Percentiles rank a stretch among this genome's conserved stretches.
phyloP scores from a whole-genome alignment of 2,888 invertebrate species.

The Prenolepis imparis region DNA sequence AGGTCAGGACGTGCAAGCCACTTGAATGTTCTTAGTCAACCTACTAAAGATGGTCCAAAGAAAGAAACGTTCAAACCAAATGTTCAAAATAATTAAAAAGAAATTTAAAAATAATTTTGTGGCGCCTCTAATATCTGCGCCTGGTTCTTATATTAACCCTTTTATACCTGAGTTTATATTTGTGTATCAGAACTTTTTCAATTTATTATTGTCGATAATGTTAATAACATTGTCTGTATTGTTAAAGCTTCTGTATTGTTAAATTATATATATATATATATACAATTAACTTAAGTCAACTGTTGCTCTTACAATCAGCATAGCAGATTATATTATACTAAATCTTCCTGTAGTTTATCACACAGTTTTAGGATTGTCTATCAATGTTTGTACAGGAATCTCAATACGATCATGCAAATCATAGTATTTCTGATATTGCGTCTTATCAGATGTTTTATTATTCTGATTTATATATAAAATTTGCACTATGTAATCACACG shows the following conservation, averaged over 20 bases:
- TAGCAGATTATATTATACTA: constrained; percentile 71
- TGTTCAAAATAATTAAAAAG: too few species aligned
- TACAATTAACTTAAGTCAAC: constrained; percentile 33
- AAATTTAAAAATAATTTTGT: too few species aligned
- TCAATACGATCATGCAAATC: constrained; percentile 7
- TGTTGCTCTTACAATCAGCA: constrained; percentile 11
- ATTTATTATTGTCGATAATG: too few species aligned
- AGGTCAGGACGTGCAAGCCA: too few species aligned
- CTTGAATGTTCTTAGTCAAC: too few species aligned
- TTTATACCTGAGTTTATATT: too few species aligned
- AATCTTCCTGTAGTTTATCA: constrained; percentile 68
- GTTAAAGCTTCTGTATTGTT: neutral
- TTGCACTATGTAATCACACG: neutral
- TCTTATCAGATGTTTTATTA: neutral
- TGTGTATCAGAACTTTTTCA: too few species aligned
- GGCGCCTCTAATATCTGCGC: too few species aligned
- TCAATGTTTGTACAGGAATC: constrained; percentile 32
- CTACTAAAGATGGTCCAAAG: too few species aligned
- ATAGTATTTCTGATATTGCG: constrained; percentile 8
- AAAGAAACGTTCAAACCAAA: too few species aligned
- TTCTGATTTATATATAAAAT: neutral
- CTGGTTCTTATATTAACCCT: too few species aligned
- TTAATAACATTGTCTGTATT: neutral
- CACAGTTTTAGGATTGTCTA: constrained; percentile 3
- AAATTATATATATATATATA: neutral